Evolutionary conservation across 2,797 vertebrate genomes (phyloP), one percentile per base, ranked within the genome.

Genomic region (Eulemur mongoz): DNA sequence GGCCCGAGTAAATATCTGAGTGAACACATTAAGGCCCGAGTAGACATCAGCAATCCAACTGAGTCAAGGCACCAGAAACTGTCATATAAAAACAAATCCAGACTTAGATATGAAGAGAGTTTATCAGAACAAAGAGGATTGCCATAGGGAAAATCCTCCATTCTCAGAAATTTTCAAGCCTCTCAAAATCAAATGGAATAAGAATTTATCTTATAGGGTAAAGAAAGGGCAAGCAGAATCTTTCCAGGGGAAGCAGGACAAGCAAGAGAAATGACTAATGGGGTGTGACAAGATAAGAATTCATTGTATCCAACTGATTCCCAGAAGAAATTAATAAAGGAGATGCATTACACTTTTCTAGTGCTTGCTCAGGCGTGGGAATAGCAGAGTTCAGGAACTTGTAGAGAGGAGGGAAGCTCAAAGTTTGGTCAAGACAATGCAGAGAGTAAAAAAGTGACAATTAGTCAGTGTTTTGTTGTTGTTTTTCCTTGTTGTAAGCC

Each of bases 21-120:
- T 76, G 52, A 89, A 48, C 12, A 38, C 3, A 40, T 43, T 3
- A 25, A 14, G 2, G 1, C 52, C 17, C 57, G 3, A 27, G 20
- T 14, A 6, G 10, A 4, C 45, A 12, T 50, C 22, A 61, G 15
- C 22, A 40, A 1, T 78, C 35, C 32, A 5, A 10, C 13, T 8
- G 4, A 38, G 5, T 25, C 14, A 57, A 9, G 11, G 38, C 1
- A 27, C 22, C 27, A 85, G 20, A 78, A 81, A 81, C 2, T 30
- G 15, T 30, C 6, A 67, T 12, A 90, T 43, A 61, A 52, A 91
- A 78, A 45, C 27, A 54, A 63, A 84, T 43, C 10, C 18, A n/a
- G 20, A 61, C 2, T 57, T 20, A n/a, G 35, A 40, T 7, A n/a
- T 2, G 50, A 23, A 70, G 10, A 52, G 0, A 1, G 0, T 88